phyloP scores from a whole-genome alignment of 2,797 vertebrate species.

The Melanogrammus aeglefinus region DNA sequence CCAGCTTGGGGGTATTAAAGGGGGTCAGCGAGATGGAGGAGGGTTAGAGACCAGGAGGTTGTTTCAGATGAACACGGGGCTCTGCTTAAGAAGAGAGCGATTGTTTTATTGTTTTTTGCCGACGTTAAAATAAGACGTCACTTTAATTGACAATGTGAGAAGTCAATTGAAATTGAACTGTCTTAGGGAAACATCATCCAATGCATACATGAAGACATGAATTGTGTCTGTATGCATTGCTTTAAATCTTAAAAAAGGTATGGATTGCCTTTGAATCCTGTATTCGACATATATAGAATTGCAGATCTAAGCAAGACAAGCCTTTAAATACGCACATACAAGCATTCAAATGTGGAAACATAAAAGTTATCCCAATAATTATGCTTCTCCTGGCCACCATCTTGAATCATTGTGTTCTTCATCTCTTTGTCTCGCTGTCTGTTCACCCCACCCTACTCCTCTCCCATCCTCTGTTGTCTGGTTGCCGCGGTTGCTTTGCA shows the following conservation, averaged over 20 bases:
- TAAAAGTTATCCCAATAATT: too few species aligned
- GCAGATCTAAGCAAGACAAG: too few species aligned
- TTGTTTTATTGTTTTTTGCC: too few species aligned
- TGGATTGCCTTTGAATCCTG: not conserved
- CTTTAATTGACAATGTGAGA: not conserved
- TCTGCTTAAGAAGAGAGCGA: too few species aligned
- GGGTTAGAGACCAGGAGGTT: too few species aligned
- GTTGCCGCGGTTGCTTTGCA: conserved; percentile 60
- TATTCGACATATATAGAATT: not conserved
- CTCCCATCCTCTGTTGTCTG: conserved; percentile 46
- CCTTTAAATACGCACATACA: not conserved
- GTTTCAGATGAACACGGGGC: too few species aligned
- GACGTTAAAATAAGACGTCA: too few species aligned
- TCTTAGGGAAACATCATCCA: not conserved
- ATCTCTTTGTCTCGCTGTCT: conserved; percentile 32
- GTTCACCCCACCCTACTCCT: conserved; percentile 45
- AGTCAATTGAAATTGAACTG: not conserved
- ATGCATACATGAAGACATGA: not conserved
- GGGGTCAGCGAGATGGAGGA: too few species aligned
- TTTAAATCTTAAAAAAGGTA: not conserved
- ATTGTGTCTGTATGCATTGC: not conserved
- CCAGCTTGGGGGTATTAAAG: too few species aligned
- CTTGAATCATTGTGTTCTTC: conserved; percentile 27
- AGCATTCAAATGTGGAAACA: not conserved
- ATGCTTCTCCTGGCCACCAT: conserved; percentile 2